Percentiles rank a stretch among this genome's conserved stretches.
Evolutionary conservation across 2,113 vertebrate species (phyloP).

Genomic region (Ellobius talpinus): DNA sequence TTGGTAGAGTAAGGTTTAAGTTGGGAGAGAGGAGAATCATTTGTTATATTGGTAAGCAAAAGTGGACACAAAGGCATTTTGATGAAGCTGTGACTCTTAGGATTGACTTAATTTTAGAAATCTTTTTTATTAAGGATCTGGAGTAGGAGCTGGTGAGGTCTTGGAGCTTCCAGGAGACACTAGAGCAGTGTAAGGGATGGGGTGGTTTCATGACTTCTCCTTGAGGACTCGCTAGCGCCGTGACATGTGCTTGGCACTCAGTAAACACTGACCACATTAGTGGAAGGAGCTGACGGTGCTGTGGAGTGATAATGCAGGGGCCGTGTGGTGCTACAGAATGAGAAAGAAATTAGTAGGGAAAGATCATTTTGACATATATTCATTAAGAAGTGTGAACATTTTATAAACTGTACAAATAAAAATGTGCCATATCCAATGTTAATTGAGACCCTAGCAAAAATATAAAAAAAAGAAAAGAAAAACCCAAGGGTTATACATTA

Average conservation of each 20-base stretch:
- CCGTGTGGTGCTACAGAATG: background rate
- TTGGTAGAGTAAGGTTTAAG: background rate
- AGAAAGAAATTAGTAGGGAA: slow-evolving; percentile 49
- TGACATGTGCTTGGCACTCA: background rate
- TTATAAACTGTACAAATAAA: slow-evolving; percentile 50
- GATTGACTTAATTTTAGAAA: slow-evolving; percentile 50
- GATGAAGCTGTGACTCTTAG: background rate
- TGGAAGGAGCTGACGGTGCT: background rate
- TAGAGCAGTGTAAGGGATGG: slow-evolving; percentile 3
- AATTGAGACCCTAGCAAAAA: slow-evolving; percentile 19
- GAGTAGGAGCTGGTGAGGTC: slow-evolving; percentile 41
- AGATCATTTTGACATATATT: background rate
- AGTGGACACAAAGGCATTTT: background rate
- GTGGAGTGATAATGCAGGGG: background rate
- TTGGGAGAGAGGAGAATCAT: background rate
- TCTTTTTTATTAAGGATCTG: slow-evolving; percentile 13
- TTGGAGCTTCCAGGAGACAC: background rate
- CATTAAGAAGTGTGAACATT: slow-evolving; percentile 30
- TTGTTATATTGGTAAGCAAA: slow-evolving; percentile 35
- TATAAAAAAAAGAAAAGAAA: no score
- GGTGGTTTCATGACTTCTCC: background rate
- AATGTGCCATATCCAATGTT: background rate
- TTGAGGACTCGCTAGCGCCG: background rate
- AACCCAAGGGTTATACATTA: background rate
- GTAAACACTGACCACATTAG: slow-evolving; percentile 14